Base-by-base conservation (phyloP, 2,113 vertebrate species). In the Nothobranchius kuhntae region DNA sequence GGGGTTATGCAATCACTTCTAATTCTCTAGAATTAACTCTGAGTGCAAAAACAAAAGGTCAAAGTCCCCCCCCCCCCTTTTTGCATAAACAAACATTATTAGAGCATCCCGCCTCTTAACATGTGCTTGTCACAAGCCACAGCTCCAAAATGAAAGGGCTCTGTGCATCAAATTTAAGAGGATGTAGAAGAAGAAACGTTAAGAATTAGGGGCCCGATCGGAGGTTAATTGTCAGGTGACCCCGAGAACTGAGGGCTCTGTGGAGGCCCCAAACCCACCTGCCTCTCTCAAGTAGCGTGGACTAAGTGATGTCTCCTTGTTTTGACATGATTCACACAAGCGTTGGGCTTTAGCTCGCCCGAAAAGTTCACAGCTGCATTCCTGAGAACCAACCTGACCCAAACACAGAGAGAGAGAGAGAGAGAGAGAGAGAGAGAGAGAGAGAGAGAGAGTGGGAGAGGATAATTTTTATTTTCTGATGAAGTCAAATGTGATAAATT, bases 321-420 rank as follows among this genome's bases (percentile, higher is more conserved):
- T 92, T 90, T 92, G 90, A 91, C 91, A 90, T 50, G 62, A 65
- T 92, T 92, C 85, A 89, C 89, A 87, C 89, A 91, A 90, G 79
- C 81, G 71, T 70, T 14, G 47, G 64, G 58, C 83, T 81, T 80
- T 85, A 80, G 1, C 30, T 85, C 80, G 1, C 30, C 42, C 14
- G 35, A 76, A 69, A 81, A 71, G 63, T 83, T 76, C 72, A 52
- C 62, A 72, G 80, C 71, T 65, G 73, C 90, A 90, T 92, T 92
- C 90, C 89, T 86, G 59, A 82, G 82, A 81, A 71, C 66, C 82
- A 58, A 53, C 53, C 66, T 1, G 26, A 64, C 30, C 71, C 9
- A 3, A 53, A 57, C 47, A 60, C 3, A 47, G 17, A 6, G 62
- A 52, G 30, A 8, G 30, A 30, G 30, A 30, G 30, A 30, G 30